phyloP scores from a whole-genome alignment of 2,888 invertebrate genomes.

The Teinopalpus imperialis region DNA sequence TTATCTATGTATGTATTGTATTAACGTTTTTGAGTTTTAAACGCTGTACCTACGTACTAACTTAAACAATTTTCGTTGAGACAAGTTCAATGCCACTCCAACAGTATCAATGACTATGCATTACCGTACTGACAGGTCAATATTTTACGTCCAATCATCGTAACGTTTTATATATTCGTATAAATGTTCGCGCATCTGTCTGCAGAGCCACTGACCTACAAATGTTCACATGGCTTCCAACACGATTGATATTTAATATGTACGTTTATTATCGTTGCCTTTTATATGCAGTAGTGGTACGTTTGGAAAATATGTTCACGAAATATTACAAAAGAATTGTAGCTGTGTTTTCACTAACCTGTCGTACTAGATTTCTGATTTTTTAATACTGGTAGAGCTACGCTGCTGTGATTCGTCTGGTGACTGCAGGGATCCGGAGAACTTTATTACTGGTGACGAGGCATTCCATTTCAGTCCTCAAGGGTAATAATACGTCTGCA shows the following conservation, averaged over 20 bases:
- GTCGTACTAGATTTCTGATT: too few relatives aligned
- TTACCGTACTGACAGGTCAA: constrained; percentile 38
- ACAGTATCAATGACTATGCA: constrained; percentile 33
- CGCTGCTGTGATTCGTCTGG: too few relatives aligned
- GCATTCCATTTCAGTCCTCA: too few relatives aligned
- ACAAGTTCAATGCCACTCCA: constrained; percentile 58
- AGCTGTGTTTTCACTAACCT: too few relatives aligned
- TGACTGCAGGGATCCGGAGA: too few relatives aligned
- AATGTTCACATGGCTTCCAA: constrained; percentile 17
- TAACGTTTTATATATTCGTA: constrained; percentile 40
- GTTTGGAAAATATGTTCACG: neutral
- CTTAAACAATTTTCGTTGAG: constrained; percentile 7
- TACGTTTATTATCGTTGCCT: constrained; percentile 2
- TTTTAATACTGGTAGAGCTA: too few relatives aligned
- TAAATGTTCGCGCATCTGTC: constrained; percentile 31
- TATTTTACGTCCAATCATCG: constrained; percentile 49
- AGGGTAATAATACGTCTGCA: too few relatives aligned
- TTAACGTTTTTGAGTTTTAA: too few relatives aligned
- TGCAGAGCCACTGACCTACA: constrained; percentile 47
- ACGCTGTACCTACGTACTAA: too few relatives aligned
- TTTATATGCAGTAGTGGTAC: constrained; percentile 6
- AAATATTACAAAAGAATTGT: too few relatives aligned
- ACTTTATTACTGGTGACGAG: too few relatives aligned
- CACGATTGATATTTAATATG: constrained; percentile 1
- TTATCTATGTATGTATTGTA: too few relatives aligned